These are phyloP conservation scores for Blera fallax DNA, from an alignment of 2,888 invertebrate species.

Conservation along the genomic window DNA sequence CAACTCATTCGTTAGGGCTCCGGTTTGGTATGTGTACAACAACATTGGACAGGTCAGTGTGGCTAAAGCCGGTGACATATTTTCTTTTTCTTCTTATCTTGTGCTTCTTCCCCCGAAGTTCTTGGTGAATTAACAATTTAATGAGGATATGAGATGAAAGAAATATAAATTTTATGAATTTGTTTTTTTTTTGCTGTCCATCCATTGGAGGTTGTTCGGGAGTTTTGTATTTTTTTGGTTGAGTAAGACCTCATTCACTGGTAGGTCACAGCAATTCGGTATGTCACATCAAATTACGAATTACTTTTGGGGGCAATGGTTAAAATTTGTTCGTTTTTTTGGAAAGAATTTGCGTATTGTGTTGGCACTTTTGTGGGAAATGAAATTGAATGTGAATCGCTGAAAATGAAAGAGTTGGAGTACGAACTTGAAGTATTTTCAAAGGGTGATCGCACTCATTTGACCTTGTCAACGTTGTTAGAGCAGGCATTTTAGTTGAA, in stretches of 20 bases:
- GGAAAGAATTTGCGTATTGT: slow-evolving; percentile 46
- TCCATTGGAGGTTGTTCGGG: neutral
- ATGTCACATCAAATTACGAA: slow-evolving; percentile 69
- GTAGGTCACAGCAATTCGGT: slow-evolving; percentile 62
- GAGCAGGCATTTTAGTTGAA: too few species aligned
- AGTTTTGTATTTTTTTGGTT: neutral
- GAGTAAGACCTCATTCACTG: slow-evolving; percentile 33
- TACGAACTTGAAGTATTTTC: neutral
- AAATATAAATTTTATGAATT: slow-evolving; percentile 55
- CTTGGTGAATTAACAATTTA: slow-evolving; percentile 63
- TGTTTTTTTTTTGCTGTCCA: slow-evolving; percentile 23
- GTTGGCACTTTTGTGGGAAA: slow-evolving; percentile 37
- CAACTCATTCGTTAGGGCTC: slow-evolving; percentile 64
- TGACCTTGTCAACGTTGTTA: too few species aligned
- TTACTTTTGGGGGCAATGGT: slow-evolving; percentile 49
- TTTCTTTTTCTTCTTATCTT: slow-evolving; percentile 21
- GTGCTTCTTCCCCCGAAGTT: slow-evolving; percentile 14
- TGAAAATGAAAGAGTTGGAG: slow-evolving; percentile 23
- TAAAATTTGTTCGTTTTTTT: slow-evolving; percentile 32
- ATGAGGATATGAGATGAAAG: slow-evolving; percentile 65
- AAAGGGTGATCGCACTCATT: too few species aligned
- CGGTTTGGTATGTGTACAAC: slow-evolving; percentile 38
- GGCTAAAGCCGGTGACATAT: slow-evolving; percentile 68
- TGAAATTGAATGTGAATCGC: neutral
- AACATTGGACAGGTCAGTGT: slow-evolving; percentile 71